Evolutionary conservation across 2,888 invertebrate genomes (phyloP), one percentile per base, ranked within the genome.

Genomic region (Philhelius pedissequus): DNA sequence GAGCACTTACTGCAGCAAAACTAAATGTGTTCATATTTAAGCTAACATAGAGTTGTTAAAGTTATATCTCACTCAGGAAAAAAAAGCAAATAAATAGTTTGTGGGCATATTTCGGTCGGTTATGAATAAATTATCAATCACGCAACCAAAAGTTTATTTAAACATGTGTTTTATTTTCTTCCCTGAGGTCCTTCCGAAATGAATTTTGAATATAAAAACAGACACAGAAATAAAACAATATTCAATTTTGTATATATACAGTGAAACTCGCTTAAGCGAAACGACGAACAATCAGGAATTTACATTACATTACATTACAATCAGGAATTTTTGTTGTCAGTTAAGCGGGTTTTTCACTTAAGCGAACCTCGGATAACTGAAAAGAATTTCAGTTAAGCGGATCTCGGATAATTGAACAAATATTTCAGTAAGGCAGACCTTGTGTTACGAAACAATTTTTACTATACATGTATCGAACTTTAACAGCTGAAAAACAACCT

Each of bases 101-200:
- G 6, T 22, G 22, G 56, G 20, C 27, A 30, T 62, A 43, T 62
- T 43, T 62, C 18, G 11, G 18, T 40, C 15, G 13, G 43, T 43
- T 43, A 30, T 62, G 62, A 62, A 62, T 62, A 62, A 62, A 62
- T 62, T 62, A 43, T 30, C 62, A 43, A 62, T 43, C 62, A 62
- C 62, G 62, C 62, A 43, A 62, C 18, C 25, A 11, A 30, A 43
- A 43, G 3, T 60, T 62, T 27, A 56, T 56, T 56, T 56, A 40
- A 62, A 62, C 62, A 62, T 40, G 27, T 43, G 62, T 60, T 40
- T 15, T 11, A 25, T 15, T 38, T 13, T 30, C 4, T 20, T 45
- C 4, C 25, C 9, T 22, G 25, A 15, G 58, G 58, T 30, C 3
- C 5, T 4, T 30, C 15, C 1, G 9, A 27, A 15, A 52, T 27